A percentile compares a stretch with the other conserved stretches of the same genome.
phyloP scores from a whole-genome alignment of 2,888 invertebrate genomes.

The Cantharis rufa region DNA sequence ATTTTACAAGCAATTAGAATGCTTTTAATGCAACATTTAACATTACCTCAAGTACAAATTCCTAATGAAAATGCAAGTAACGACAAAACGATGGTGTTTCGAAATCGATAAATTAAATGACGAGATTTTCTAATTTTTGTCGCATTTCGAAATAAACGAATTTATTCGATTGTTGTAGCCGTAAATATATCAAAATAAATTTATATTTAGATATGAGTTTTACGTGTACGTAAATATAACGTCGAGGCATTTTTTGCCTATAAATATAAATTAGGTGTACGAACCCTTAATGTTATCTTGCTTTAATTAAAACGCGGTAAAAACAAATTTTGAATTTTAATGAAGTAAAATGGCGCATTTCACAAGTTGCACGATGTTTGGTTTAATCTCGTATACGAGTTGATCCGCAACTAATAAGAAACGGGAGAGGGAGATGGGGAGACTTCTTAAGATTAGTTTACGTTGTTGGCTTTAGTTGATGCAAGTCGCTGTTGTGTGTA shows the following conservation, averaged over 20 bases:
- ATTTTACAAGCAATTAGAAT: neutral
- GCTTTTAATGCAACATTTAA: neutral
- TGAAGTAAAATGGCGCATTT: neutral
- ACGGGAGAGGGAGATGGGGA: slow-evolving; percentile 35
- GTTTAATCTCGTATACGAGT: slow-evolving; percentile 3
- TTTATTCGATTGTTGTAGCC: neutral
- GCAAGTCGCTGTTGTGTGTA: neutral
- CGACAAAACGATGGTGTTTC: neutral
- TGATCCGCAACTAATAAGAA: slow-evolving; percentile 10
- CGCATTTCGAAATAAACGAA: neutral
- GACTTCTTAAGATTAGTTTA: slow-evolving; percentile 37
- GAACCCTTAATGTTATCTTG: neutral
- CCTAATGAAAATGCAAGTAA: neutral
- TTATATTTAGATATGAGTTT: neutral
- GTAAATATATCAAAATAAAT: neutral
- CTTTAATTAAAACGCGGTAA: neutral
- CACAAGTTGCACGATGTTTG: neutral
- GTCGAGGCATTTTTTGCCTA: neutral
- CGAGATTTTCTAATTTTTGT: neutral
- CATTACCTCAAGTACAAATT: neutral
- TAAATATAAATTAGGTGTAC: neutral
- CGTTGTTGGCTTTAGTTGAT: neutral
- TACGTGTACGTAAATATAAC: neutral
- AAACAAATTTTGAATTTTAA: neutral
- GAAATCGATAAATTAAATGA: neutral